Conservation (phyloP, 2,888 invertebrate genomes). For the Acanthosepion pharaonis region DNA sequence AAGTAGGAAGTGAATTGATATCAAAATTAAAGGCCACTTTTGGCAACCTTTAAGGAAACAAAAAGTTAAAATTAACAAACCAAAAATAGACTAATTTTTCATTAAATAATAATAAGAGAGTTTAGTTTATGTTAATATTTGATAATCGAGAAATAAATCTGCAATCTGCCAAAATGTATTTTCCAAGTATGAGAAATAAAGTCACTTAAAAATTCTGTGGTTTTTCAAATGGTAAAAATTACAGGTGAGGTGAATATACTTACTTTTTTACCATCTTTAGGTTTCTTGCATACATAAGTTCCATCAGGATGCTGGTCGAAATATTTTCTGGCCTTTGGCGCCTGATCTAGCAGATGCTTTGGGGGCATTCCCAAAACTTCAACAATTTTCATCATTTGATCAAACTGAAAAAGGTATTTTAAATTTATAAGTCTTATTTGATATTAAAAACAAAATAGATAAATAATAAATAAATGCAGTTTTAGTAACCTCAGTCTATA, state of each 20-base stretch:
- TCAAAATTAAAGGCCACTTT: too few species aligned
- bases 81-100: too few species aligned
- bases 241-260: constrained; percentile 6
- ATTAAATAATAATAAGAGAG: too few species aligned
- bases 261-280: constrained; percentile 79
- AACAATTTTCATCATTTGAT: constrained; percentile 99
- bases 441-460: not conserved
- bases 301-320: constrained; percentile 97
- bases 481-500: not conserved
- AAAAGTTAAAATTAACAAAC: too few species aligned
- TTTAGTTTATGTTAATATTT: too few species aligned
- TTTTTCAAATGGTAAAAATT: not conserved
- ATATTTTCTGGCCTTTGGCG: constrained; percentile 96
- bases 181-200: too few species aligned
- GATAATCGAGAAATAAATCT: too few species aligned
- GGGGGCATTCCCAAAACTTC: constrained; percentile 99
- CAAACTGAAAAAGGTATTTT: constrained; percentile 79
- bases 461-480: not conserved
- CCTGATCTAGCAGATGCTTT: constrained; percentile 93
- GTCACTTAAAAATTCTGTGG: not conserved
- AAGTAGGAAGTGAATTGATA: too few species aligned
- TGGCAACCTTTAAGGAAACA: too few species aligned
- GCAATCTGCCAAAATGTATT: too few species aligned
- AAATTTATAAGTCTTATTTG: not conserved
- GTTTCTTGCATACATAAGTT: constrained; percentile 91